phyloP scores from a whole-genome alignment of 2,113 vertebrate genomes.

The Chiloscyllium plagiosum region DNA sequence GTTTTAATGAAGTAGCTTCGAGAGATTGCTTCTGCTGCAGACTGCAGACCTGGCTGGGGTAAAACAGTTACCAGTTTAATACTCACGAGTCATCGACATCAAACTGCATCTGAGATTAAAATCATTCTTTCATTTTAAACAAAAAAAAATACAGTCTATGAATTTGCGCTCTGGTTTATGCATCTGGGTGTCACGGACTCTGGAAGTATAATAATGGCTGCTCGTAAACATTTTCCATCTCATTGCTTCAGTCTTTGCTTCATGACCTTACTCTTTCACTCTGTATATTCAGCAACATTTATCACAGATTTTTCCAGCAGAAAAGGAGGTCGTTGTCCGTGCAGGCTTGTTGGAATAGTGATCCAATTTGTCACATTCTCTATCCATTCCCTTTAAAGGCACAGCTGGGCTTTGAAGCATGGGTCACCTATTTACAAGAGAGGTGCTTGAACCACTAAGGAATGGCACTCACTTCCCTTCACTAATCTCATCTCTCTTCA shows the following conservation, averaged over 20 bases:
- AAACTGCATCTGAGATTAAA: not conserved
- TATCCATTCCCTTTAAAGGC: not conserved
- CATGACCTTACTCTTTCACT: not conserved
- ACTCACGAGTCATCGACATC: not conserved
- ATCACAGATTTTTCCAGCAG: not conserved
- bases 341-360: too few relatives aligned
- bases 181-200: not conserved
- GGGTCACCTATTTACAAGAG: not conserved
- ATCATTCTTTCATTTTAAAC: not conserved
- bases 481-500: not conserved
- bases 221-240: not conserved
- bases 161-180: not conserved
- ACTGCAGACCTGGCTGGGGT: not conserved
- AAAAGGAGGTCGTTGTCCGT: not conserved
- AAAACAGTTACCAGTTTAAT: not conserved
- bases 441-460: not conserved
- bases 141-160: not conserved
- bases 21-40: not conserved
- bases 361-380: not conserved
- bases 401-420: not conserved
- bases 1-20: not conserved
- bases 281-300: not conserved
- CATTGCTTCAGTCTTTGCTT: not conserved
- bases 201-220: not conserved
- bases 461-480: not conserved